Base-by-base conservation (phyloP, 2,113 vertebrate species). In the Eclectus roratus region DNA sequence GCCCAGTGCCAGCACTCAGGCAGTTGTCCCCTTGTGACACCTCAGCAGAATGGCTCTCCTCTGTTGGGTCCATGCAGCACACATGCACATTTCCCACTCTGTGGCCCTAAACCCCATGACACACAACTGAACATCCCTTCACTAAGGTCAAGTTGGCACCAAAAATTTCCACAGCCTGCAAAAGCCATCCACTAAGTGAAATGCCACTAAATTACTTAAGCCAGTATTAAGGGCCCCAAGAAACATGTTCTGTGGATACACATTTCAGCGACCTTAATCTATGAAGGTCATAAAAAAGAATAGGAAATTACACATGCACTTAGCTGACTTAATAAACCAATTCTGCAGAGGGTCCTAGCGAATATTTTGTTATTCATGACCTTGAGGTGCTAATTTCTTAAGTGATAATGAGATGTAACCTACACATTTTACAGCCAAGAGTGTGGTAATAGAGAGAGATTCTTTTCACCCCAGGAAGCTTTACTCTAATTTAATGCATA, bases 241-340 rank as follows among this genome's bases (percentile, higher is more conserved):
- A 27, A 21, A 20, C 2, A 0, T 0, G 29, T 31, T 52, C 16
- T 60, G 1, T 1, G 2, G 29, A 10, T 11, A 1, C 12, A 10
- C 15, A 8, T 25, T 39, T 25, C 16, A 17, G 17, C 1, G 24
- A 31, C 83, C 49, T 31, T 17, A 16, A 3, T 14, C 64, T 13
- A 13, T 2, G 63, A 31, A 15, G 44, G 80, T 39, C 80, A 29
- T 20, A 25, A 56, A 28, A 18, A 65, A 20, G 39, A 31, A 3
- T 35, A 58, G 91, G 39, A 78, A 68, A 93, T 76, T 29, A 47
- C 74, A 56, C 19, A 2, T 20, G 5, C 35, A 3, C 39, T 14
- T 1, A 18, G 21, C n/a, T 25, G 64, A 17, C 5, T 72, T 60
- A 56, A 44, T 13, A 7, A 85, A 7, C 14, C 71, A 5, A 0